phyloP scores from a whole-genome alignment of 2,888 invertebrate species.

The Erannis defoliaria region DNA sequence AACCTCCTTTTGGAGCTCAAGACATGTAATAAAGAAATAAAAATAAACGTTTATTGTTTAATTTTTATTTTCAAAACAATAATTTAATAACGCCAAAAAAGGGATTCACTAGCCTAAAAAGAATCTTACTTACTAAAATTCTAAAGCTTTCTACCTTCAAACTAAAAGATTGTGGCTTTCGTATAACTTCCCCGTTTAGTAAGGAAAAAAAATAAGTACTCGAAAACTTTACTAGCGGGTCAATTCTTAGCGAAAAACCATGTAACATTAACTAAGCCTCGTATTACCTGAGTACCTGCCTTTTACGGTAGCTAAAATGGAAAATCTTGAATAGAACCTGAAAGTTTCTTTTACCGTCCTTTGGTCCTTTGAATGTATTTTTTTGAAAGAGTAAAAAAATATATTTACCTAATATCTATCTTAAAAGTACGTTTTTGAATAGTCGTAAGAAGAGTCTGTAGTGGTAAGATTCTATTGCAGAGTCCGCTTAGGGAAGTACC shows the following conservation, averaged over 20 bases:
- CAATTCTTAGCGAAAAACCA: constrained; percentile 10
- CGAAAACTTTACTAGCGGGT: neutral
- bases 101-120: neutral
- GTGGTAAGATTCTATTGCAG: no score
- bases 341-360: neutral
- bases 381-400: constrained; percentile 13
- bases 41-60: neutral
- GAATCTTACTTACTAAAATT: neutral
- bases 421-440: no score
- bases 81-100: neutral
- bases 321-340: constrained; percentile 10
- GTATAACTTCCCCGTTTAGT: constrained; percentile 20
- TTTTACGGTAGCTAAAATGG: constrained; percentile 1
- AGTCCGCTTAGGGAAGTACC: no score
- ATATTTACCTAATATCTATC: no score
- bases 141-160: constrained; percentile 11
- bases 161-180: constrained; percentile 17
- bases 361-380: neutral
- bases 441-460: no score
- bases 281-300: neutral
- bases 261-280: neutral
- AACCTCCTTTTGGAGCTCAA: no score
- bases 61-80: neutral
- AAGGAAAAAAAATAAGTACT: constrained; percentile 8
- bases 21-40: neutral